A percentile compares a stretch with the other conserved stretches of the same genome.
Evolutionary conservation across 2,113 vertebrate species (phyloP).

Genomic region (Mesoclemmys tuberculata): DNA sequence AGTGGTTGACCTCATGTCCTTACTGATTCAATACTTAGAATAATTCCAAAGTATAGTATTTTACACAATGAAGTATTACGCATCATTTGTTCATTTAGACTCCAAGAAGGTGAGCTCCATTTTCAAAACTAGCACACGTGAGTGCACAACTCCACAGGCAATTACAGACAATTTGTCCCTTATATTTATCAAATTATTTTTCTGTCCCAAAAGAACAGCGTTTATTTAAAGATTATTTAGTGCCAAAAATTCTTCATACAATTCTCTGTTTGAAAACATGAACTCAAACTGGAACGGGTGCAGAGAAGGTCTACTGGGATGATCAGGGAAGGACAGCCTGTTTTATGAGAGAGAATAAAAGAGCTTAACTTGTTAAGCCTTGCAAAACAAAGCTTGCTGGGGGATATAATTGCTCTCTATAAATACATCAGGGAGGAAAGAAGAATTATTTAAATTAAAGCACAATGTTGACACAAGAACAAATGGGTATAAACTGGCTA

Average conservation of each 20-base stretch:
- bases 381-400: no score
- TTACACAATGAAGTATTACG: neutral
- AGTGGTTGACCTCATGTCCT: neutral
- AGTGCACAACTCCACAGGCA: neutral
- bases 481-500: neutral
- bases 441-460: neutral
- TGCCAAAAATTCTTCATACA: neutral
- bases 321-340: no score
- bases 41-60: neutral
- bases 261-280: no score
- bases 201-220: neutral
- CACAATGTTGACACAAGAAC: neutral
- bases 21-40: neutral
- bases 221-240: neutral
- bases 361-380: no score
- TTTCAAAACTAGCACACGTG: neutral
- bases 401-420: neutral
- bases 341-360: no score
- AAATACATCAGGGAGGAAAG: neutral
- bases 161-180: neutral
- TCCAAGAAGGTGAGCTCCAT: accelerated
- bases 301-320: no score
- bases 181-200: neutral
- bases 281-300: no score
- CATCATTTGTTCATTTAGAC: neutral